These are phyloP conservation scores for Dynastes grantii DNA, from an alignment of 2,888 invertebrate species.

Conservation along the genomic window DNA sequence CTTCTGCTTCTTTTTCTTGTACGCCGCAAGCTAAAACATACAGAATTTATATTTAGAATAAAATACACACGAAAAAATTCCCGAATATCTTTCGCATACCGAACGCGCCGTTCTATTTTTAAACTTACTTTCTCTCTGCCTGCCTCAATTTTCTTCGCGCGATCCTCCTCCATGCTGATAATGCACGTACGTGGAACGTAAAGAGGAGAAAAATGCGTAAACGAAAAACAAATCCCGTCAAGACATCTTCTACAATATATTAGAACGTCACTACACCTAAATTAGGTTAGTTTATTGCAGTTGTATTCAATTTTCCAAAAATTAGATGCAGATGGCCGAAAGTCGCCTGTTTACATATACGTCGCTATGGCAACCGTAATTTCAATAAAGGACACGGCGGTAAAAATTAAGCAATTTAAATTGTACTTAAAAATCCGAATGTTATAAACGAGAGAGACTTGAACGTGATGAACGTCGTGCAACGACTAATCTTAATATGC, in stretches of 20 bases:
- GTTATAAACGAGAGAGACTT: background rate
- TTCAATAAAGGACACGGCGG: background rate
- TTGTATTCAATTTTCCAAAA: background rate
- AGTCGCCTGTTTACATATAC: background rate
- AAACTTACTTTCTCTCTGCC: slow-evolving; percentile 52
- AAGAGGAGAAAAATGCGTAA: background rate
- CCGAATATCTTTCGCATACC: slow-evolving; percentile 35
- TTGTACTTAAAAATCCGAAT: background rate
- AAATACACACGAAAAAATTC: slow-evolving; percentile 36
- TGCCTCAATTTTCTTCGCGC: slow-evolving; percentile 49
- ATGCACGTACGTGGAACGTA: slow-evolving; percentile 17
- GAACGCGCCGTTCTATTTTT: slow-evolving; percentile 49
- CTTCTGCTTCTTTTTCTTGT: slow-evolving; percentile 50
- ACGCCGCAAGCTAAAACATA: slow-evolving; percentile 49
- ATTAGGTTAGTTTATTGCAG: slow-evolving; percentile 28
- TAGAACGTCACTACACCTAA: slow-evolving; percentile 14
- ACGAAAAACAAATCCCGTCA: slow-evolving; percentile 1
- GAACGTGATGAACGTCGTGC: background rate
- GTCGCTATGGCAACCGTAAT: background rate
- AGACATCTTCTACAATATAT: background rate
- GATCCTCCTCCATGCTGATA: slow-evolving; percentile 49
- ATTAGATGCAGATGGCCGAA: slow-evolving; percentile 6
- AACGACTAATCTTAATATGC: background rate
- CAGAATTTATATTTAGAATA: slow-evolving; percentile 44
- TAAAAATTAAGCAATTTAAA: background rate